Evolutionary conservation across 2,797 vertebrate genomes (phyloP).

Genomic region (Cirrhinus molitorella): DNA sequence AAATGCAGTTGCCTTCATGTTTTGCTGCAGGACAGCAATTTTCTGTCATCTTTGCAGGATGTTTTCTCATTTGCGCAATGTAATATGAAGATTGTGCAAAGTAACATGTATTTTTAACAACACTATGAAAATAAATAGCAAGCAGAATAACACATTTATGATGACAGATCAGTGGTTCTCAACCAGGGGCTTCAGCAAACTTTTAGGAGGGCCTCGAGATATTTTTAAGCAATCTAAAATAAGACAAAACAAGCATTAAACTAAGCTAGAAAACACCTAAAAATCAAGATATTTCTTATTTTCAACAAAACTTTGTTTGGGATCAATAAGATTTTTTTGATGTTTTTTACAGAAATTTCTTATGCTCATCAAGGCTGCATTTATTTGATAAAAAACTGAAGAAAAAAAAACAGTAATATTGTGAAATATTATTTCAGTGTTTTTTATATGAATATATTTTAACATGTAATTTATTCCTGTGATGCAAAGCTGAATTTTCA

Average conservation of each 20-base stretch:
- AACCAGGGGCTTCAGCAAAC: not conserved
- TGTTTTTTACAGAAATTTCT: too few species aligned
- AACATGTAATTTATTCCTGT: too few species aligned
- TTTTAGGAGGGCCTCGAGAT: not conserved
- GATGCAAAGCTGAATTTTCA: too few species aligned
- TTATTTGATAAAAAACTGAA: too few species aligned
- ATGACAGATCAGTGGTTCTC: too few species aligned
- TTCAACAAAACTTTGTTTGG: too few species aligned
- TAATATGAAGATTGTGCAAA: not conserved
- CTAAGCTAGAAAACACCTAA: not conserved
- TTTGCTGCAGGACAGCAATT: not conserved
- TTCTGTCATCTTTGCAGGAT: not conserved
- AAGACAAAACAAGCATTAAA: conserved; percentile 1
- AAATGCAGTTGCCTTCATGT: not conserved
- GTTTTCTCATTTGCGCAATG: not conserved
- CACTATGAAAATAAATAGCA: not conserved
- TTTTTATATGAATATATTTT: too few species aligned
- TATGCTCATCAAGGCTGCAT: too few species aligned
- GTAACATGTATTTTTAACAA: not conserved
- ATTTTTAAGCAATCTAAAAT: not conserved
- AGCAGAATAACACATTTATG: not conserved
- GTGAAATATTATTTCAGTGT: too few species aligned
- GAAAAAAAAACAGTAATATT: too few species aligned
- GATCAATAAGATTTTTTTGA: too few species aligned
- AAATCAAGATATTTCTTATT: not conserved